phyloP scores from a whole-genome alignment of 2,888 invertebrate species.

The Aricia artaxerxes region DNA sequence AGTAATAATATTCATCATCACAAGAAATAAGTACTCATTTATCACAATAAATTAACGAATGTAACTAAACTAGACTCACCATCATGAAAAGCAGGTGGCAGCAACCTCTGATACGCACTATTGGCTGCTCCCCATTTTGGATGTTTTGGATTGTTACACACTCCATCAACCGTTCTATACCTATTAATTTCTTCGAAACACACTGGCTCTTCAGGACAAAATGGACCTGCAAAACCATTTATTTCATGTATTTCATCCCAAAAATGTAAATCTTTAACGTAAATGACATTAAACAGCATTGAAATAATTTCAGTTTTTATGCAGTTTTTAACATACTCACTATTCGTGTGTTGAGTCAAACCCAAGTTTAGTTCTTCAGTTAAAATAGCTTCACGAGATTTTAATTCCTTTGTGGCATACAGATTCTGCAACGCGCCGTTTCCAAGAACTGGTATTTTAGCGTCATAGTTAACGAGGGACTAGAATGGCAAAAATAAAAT shows the following conservation, averaged over 20 bases:
- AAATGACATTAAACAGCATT: too few species aligned
- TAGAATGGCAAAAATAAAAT: slow-evolving; percentile 37
- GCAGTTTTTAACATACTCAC: slow-evolving; percentile 45
- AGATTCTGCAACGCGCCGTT: slow-evolving; percentile 63
- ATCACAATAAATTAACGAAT: too few species aligned
- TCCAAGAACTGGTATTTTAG: slow-evolving; percentile 51
- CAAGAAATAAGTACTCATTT: too few species aligned
- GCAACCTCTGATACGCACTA: slow-evolving; percentile 83
- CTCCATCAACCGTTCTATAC: slow-evolving; percentile 88
- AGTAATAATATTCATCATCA: too few species aligned
- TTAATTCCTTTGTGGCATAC: slow-evolving; percentile 64
- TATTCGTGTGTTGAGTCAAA: slow-evolving; percentile 59
- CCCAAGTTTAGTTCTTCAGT: slow-evolving; percentile 60
- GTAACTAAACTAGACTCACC: neutral
- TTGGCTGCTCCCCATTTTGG: slow-evolving; percentile 87
- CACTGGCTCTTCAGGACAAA: slow-evolving; percentile 59
- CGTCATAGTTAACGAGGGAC: slow-evolving; percentile 57
- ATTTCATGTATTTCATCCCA: neutral
- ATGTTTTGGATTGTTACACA: slow-evolving; percentile 88
- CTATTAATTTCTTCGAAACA: slow-evolving; percentile 70
- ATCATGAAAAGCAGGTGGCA: slow-evolving; percentile 77
- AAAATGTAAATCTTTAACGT: too few species aligned
- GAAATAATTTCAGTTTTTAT: neutral
- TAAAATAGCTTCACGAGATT: slow-evolving; percentile 58
- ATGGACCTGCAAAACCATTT: slow-evolving; percentile 53